These are phyloP conservation scores for Rattus norvegicus DNA, from an alignment of 2,113 vertebrate genomes.

Conservation along the genomic window GRCr8 NC_086039.1:51974501-51975000, in stretches of 20 bases:
- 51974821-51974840: neutral
- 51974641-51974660: neutral
- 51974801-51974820: neutral
- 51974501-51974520: no score
- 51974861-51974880: neutral
- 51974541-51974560: no score
- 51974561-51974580: neutral
- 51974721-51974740: neutral
- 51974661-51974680: neutral
- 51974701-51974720: neutral
- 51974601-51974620: neutral
- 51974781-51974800: fast-evolving
- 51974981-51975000: neutral
- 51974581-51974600: neutral
- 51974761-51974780: neutral
- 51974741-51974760: neutral
- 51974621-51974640: neutral
- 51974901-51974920: neutral
- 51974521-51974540: neutral
- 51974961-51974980: neutral
- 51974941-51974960: neutral
- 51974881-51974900: neutral
- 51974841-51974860: neutral
- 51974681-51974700: neutral
- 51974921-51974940: neutral